Evolutionary conservation across 1,140 invertebrate genomes (phyloP).

Genomic region (Dendroctonus ponderosae): DNA sequence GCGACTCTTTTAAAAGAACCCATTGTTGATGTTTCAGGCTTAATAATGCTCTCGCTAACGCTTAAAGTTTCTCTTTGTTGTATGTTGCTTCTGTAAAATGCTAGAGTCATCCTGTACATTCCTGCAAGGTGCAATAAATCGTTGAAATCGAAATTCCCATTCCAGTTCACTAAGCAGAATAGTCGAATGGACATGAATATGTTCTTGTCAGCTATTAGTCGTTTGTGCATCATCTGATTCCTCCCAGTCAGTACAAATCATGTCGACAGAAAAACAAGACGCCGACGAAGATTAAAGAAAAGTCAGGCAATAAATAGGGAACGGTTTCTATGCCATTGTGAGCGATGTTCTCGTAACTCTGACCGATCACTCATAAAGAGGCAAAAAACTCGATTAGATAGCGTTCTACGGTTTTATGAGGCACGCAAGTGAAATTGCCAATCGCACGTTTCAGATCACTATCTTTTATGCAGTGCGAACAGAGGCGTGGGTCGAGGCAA

Average conservation of each 20-base stretch:
- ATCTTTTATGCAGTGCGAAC: background rate
- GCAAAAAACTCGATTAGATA: slow-evolving; percentile 17
- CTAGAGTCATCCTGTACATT: too few species aligned
- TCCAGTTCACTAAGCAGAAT: too few species aligned
- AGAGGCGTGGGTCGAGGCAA: slow-evolving; percentile 1
- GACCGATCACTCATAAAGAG: slow-evolving; percentile 18
- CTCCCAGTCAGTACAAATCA: background rate
- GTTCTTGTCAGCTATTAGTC: too few species aligned
- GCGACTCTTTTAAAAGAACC: too few species aligned
- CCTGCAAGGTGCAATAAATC: too few species aligned
- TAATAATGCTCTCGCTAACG: too few species aligned
- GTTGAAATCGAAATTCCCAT: too few species aligned
- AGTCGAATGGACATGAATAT: too few species aligned
- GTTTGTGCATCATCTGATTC: too few species aligned
- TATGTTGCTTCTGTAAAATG: too few species aligned
- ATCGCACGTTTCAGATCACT: slow-evolving; percentile 16
- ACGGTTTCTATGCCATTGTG: slow-evolving; percentile 1
- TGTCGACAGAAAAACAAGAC: background rate
- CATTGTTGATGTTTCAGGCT: too few species aligned
- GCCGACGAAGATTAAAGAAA: background rate
- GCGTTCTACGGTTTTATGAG: slow-evolving; percentile 14
- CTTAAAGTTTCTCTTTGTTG: too few species aligned
- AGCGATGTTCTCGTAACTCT: slow-evolving; percentile 15
- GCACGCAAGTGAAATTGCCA: slow-evolving; percentile 18
- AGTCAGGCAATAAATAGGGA: background rate